Conservation (phyloP, 2,888 invertebrate species). For the Macaria notata region DNA sequence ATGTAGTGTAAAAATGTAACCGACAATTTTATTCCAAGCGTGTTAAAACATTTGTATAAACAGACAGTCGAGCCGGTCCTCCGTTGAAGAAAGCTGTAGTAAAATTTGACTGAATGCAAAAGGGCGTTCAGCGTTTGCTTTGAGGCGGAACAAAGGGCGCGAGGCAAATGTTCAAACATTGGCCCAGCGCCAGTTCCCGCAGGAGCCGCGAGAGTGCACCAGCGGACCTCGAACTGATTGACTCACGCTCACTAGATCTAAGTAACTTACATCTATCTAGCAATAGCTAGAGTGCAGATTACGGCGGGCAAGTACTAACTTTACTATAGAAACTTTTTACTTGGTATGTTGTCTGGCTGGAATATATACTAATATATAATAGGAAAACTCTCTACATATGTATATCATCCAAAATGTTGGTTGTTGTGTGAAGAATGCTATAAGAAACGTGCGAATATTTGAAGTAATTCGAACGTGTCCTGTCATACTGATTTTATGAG, state of each 20-base stretch:
- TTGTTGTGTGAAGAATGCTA: too few relatives aligned
- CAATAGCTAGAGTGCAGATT: background rate
- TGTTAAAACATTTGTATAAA: conserved; percentile 38
- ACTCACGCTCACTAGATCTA: background rate
- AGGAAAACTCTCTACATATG: too few relatives aligned
- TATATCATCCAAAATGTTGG: too few relatives aligned
- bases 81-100: conserved; percentile 47
- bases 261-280: conserved; percentile 4
- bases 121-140: conserved; percentile 60
- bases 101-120: conserved; percentile 55
- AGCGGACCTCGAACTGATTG: conserved; percentile 12
- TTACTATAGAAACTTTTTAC: too few relatives aligned
- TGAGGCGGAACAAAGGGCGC: conserved; percentile 50
- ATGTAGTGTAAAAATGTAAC: background rate
- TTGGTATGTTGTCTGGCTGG: too few relatives aligned
- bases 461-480: too few relatives aligned
- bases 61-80: conserved; percentile 35
- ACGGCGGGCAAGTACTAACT: too few relatives aligned
- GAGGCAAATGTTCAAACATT: conserved; percentile 56
- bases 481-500: too few relatives aligned
- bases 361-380: too few relatives aligned
- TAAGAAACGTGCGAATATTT: too few relatives aligned
- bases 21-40: conserved; percentile 23
- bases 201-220: conserved; percentile 35
- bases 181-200: conserved; percentile 53